Percentiles rank a stretch among this genome's conserved stretches.
Evolutionary conservation across 2,113 vertebrate genomes (phyloP).

Genomic region (Smithornis capensis): DNA sequence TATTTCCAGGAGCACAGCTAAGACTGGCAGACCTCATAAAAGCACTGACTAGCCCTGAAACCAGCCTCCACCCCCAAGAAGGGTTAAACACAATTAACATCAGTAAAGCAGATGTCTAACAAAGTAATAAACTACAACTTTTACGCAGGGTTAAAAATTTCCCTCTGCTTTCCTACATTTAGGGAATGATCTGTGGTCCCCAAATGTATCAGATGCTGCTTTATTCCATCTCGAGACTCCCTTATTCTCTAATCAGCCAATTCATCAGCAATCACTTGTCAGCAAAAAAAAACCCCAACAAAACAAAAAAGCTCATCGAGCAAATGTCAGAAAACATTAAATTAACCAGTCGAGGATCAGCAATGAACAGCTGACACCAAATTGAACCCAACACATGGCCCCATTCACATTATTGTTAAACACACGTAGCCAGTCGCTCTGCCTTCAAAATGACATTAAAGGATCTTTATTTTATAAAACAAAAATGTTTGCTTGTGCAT

Average conservation of each 20-base stretch:
- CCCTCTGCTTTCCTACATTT: neutral
- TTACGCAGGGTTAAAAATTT: neutral
- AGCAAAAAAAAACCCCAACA: neutral
- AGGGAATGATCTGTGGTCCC: neutral
- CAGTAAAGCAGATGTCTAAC: constrained; percentile 36
- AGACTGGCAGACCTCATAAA: constrained; percentile 10
- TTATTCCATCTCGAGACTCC: neutral
- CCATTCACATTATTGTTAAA: constrained; percentile 27
- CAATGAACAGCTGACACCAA: constrained; percentile 64
- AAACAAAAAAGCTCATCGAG: neutral
- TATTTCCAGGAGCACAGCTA: neutral
- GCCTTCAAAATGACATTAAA: constrained; percentile 28
- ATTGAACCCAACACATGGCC: constrained; percentile 40
- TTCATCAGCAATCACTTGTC: neutral
- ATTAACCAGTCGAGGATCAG: constrained; percentile 36
- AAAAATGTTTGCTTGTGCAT: neutral
- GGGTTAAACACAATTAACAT: constrained; percentile 57
- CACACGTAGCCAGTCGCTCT: neutral
- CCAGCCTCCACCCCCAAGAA: neutral
- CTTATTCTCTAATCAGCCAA: neutral
- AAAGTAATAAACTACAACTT: constrained; percentile 40
- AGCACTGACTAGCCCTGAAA: neutral
- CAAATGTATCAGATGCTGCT: neutral
- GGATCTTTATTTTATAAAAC: neutral
- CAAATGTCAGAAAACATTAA: constrained; percentile 49